Base-by-base conservation (phyloP, 2,888 invertebrate species). In the Dryococelus australis region DNA sequence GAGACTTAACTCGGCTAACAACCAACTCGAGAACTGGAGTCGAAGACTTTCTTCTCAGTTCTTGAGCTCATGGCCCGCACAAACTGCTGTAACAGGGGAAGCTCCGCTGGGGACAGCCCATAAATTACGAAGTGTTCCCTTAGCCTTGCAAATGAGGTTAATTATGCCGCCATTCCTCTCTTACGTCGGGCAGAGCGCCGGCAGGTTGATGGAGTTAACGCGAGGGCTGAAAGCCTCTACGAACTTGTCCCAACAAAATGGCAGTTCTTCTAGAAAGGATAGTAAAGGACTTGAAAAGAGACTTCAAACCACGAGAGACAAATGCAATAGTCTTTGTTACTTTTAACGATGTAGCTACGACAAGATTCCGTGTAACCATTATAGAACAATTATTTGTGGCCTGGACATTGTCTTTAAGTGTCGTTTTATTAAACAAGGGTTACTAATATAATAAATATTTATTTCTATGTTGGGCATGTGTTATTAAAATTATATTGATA, bases 71-170 rank as follows among this genome's bases (percentile, higher is more conserved):
- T 20, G 65, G 65, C 47, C 1, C 65, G 65, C 65, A 20, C 24
- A 20, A 65, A 6, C 65, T 65, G 65, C 65, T 20, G n/a, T 24
- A n/a, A 24, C 65, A n/a, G 35, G 65, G 65, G 20, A 65, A 65
- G 65, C 65, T n/a, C 65, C 65, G 65, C 12, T n/a, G 65, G 65
- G 65, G 65, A 65, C 65, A 65, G 65, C 65, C 65, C 65, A 65
- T 65, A 65, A 65, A 65, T 65, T 65, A 65, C 65, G n/a, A 9
- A 65, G 65, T 65, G 65, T 65, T 65, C 65, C n/a, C 65, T 65
- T 65, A 65, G 65, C 65, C 65, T 65, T 65, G 65, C 65, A 65
- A 65, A 65, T 65, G 65, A 65, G 65, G 65, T 65, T 65, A 65
- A 65, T 65, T 65, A 65, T 65, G 65, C 65, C 16, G 65, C 65